Evolutionary conservation across 2,113 vertebrate genomes (phyloP).

Genomic region (Neofelis nebulosa): DNA sequence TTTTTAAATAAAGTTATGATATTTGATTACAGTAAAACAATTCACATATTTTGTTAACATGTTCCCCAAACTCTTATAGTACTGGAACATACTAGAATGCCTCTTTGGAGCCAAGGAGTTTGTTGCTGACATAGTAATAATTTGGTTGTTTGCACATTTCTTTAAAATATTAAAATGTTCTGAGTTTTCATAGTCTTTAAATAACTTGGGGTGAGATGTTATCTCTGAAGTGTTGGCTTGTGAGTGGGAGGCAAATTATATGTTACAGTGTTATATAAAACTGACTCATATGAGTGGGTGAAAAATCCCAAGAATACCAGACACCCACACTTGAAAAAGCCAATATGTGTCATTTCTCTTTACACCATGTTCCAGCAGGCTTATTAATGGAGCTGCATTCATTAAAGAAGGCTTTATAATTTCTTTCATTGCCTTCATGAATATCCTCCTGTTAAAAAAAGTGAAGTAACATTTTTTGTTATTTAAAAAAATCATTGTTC

Average conservation of each 20-base stretch:
- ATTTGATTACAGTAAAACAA: constrained; percentile 23
- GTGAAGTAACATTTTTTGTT: constrained; percentile 38
- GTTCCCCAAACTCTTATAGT: neutral
- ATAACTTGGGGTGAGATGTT: constrained; percentile 84
- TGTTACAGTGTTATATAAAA: constrained; percentile 87
- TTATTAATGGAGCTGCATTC: constrained; percentile 72
- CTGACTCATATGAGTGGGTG: constrained; percentile 89
- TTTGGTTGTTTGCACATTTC: constrained; percentile 83
- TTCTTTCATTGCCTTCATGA: constrained; percentile 77
- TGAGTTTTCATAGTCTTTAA: constrained; percentile 83
- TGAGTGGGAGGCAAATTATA: constrained; percentile 88
- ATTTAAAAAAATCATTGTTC: constrained; percentile 24
- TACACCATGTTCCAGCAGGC: constrained; percentile 80
- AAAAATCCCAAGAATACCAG: constrained; percentile 86
- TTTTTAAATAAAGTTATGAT: constrained; percentile 28
- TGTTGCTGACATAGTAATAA: constrained; percentile 84
- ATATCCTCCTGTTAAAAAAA: constrained; percentile 54
- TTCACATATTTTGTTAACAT: constrained; percentile 46
- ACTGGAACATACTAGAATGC: neutral
- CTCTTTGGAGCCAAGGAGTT: constrained; percentile 66
- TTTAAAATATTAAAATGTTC: constrained; percentile 82
- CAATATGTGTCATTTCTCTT: constrained; percentile 80
- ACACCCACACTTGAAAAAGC: constrained; percentile 82
- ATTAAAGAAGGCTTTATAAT: constrained; percentile 81
- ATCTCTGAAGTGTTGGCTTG: constrained; percentile 85